Evolutionary conservation across 2,113 vertebrate genomes (phyloP).

Genomic region (Centropus bengalensis): DNA sequence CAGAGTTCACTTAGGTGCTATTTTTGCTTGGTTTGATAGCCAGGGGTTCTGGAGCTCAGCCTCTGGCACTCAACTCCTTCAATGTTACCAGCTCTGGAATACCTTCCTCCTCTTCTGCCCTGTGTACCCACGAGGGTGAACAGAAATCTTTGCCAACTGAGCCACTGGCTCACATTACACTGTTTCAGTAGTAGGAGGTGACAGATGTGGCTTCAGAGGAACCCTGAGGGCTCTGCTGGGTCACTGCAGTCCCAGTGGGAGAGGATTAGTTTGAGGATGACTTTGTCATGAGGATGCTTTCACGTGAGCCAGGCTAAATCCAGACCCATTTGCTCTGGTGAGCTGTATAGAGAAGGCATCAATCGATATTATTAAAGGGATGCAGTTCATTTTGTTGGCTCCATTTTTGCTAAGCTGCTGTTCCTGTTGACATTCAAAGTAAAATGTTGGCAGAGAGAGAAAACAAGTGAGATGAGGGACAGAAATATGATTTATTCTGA

Average conservation of each 20-base stretch:
- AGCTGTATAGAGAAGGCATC: constrained; percentile 11
- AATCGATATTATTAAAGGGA: constrained; percentile 38
- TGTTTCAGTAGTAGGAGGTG: constrained; percentile 16
- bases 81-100: not conserved
- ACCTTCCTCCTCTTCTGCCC: not conserved
- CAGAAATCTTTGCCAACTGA: not conserved
- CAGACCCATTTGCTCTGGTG: constrained; percentile 20
- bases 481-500: constrained; percentile 31
- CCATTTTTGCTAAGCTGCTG: not conserved
- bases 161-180: not conserved
- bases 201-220: constrained; percentile 41
- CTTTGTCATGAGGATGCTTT: constrained; percentile 47
- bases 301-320: constrained; percentile 45
- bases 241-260: not conserved
- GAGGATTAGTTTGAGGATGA: constrained; percentile 35
- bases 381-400: constrained; percentile 32
- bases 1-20: not conserved
- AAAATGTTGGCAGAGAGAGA: constrained; percentile 18
- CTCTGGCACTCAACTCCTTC: not conserved
- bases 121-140: not conserved
- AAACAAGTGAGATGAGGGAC: constrained; percentile 4
- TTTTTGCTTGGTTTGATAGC: not conserved
- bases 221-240: constrained; percentile 12
- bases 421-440: constrained; percentile 47
- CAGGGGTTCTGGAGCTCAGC: not conserved